Conservation (phyloP, 1,140 invertebrate species). For the Musca domestica region DNA sequence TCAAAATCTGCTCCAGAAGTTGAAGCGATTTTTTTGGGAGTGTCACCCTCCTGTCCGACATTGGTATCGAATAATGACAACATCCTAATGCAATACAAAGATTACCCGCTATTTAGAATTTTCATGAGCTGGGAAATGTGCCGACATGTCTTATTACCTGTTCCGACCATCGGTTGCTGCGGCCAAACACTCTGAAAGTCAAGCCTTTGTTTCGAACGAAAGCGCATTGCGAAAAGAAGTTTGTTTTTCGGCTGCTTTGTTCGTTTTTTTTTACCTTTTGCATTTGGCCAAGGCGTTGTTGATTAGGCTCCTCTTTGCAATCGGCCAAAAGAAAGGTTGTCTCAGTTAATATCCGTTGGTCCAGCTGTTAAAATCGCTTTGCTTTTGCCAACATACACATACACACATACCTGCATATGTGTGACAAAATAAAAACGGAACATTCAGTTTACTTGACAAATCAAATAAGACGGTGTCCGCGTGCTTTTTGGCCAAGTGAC, state of each 20-base stretch:
- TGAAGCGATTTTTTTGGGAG: no score
- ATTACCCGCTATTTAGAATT: no score
- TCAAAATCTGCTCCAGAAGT: no score
- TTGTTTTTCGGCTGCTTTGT: neutral
- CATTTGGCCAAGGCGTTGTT: neutral
- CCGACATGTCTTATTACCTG: no score
- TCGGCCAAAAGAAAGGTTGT: slow-evolving; percentile 7
- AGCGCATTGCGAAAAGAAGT: neutral
- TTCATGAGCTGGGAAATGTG: no score
- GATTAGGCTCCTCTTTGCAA: neutral
- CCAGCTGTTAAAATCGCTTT: slow-evolving; percentile 1
- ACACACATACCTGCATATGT: neutral
- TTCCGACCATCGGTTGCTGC: no score
- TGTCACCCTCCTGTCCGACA: neutral
- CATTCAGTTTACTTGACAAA: no score
- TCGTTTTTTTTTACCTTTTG: slow-evolving; percentile 1
- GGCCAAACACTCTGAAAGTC: neutral
- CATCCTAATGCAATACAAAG: no score
- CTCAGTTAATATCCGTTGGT: slow-evolving; percentile 13
- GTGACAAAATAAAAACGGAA: neutral
- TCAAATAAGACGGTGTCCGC: no score
- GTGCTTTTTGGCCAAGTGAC: no score
- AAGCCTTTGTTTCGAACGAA: neutral
- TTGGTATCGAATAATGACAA: neutral
- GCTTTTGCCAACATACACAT: neutral